Evolutionary conservation across 2,113 vertebrate genomes (phyloP).

Genomic region (Phodopus roborovskii): DNA sequence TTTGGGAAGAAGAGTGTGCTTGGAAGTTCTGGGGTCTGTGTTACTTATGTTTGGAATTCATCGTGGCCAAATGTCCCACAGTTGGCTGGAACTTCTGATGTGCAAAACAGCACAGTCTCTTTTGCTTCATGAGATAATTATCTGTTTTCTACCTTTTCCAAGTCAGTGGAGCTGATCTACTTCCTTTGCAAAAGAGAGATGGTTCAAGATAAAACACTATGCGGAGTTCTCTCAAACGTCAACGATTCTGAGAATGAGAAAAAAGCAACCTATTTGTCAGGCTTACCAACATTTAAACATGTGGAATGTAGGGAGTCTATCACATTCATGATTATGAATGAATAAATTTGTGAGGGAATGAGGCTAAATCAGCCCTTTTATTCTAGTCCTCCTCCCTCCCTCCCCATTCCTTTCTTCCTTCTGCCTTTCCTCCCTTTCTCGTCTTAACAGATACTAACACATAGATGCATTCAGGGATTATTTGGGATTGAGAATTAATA

Average conservation of each 20-base stretch:
- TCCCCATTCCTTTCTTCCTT: background rate
- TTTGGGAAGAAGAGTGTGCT: background rate
- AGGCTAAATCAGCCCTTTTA: background rate
- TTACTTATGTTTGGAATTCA: background rate
- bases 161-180: background rate
- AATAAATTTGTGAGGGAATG: background rate
- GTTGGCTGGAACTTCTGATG: background rate
- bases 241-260: background rate
- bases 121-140: background rate
- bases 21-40: background rate
- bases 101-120: background rate
- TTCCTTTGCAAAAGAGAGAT: background rate
- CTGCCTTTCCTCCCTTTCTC: background rate
- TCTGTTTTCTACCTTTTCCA: constrained; percentile 1
- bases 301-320: background rate
- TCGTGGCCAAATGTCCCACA: background rate
- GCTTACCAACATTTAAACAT: background rate
- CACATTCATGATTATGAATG: background rate
- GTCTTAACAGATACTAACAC: background rate
- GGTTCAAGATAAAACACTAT: background rate
- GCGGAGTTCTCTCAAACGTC: background rate
- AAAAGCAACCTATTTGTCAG: background rate
- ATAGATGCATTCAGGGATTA: background rate
- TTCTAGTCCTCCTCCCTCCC: background rate
- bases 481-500: background rate